Evolutionary conservation across 2,113 vertebrate genomes (phyloP), one percentile per base, ranked within the genome.

Genomic region (Sminthopsis crassicaudata): DNA sequence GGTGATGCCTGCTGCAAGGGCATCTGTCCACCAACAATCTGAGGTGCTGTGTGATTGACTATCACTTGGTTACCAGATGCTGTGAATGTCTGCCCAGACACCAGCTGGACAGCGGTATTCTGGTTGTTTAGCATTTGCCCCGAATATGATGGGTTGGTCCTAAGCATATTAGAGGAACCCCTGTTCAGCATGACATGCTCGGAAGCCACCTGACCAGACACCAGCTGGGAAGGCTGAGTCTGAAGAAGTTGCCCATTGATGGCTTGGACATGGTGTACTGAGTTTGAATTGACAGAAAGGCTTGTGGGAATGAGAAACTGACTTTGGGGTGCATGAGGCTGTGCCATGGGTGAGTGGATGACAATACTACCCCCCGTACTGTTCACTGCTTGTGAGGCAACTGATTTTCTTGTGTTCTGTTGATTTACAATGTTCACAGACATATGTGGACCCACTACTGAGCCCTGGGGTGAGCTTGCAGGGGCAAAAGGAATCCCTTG

Each of bases 241-340:
- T 99, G 99, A 94, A 99, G 98, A 93, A 99, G 98, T 25, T 99
- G 99, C 88, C 99, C 99, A 91, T 99, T 99, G 96, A 99, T 98
- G 97, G 99, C 98, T 98, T 99, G 99, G 95, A 99, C 98, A 0
- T 99, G 98, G 95, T 99, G 99, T 96, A 99, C 98, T 24, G 99
- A 99, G 97, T 98, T 99, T 90, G 99, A 98, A 95, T 99, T 99
- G 96, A 99, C 99, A 0, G 99, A 98, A 93, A 99, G 98, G 95
- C 99, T 99, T 93, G 99, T 99, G 90, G 99, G 99, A 97, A 99
- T 98, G 93, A 99, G 97, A 97, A 99, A 99, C 96, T 99, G 99
- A 96, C 99, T 99, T 8, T 99, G 98, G 95, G 99, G 98, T 23
- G 99, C 46, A 12, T 99, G 99, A 96, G 99, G 97, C 97, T 99